Conservation (phyloP, 92 coral and sea anemone genomes). For the Porites cylindrica region DNA sequence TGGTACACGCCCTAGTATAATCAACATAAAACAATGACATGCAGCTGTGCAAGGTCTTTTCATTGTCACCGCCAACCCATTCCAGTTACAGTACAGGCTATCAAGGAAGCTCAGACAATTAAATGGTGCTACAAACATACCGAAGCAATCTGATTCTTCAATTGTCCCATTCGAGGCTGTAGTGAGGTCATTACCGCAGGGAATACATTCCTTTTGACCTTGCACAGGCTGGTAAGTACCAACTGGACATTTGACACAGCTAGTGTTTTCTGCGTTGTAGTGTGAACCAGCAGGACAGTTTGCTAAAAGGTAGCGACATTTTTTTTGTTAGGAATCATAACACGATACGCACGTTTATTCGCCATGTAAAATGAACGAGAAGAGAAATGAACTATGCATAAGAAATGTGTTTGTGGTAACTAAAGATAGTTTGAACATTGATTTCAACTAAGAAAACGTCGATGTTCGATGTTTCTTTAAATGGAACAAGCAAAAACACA, state of each 20-base stretch:
- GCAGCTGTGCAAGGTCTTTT: too few species aligned
- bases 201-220: constrained; percentile 43
- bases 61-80: too few species aligned
- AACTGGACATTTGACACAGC: constrained; percentile 27
- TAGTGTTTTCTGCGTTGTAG: constrained; percentile 12
- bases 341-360: too few species aligned
- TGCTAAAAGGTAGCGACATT: constrained; percentile 37
- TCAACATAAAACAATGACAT: too few species aligned
- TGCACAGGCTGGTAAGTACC: constrained; percentile 56
- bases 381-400: not conserved
- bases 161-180: constrained; percentile 45
- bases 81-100: too few species aligned
- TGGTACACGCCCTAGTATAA: too few species aligned
- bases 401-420: too few species aligned
- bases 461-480: too few species aligned
- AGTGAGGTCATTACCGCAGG: constrained; percentile 39
- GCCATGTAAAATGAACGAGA: too few species aligned
- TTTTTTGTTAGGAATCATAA: not conserved
- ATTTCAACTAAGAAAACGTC: not conserved
- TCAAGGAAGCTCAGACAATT: too few species aligned
- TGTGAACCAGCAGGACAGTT: constrained; percentile 50
- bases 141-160: constrained; percentile 30
- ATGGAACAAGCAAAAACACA: too few species aligned
- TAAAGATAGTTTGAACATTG: too few species aligned
- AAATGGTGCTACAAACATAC: not conserved